Base-by-base conservation (phyloP, 2,797 vertebrate species). In the Clarias fuscus region DNA sequence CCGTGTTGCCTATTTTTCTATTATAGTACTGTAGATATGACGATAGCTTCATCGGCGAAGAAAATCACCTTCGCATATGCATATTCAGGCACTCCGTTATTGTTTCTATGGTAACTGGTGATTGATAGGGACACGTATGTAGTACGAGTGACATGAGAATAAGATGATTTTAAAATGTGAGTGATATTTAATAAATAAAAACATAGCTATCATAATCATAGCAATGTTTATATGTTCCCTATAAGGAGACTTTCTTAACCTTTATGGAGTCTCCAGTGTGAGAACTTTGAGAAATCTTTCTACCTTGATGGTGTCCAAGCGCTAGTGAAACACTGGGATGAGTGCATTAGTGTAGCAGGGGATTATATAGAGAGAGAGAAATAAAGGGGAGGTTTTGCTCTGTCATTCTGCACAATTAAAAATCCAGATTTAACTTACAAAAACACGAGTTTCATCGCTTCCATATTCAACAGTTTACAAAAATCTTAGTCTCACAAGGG, bases 401-500 rank as follows among this genome's bases (percentile, higher is more conserved):
- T n/a, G n/a, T n/a, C n/a, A 40, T 40, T 40, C 37, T 40, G 37
- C 37, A 40, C 3, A 40, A 40, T 40, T 5, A 40, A 40, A 40
- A 33, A 5, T 40, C 37, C 37, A 2, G 37, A 5, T 40, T 40
- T 40, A 40, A 40, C 37, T 40, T 40, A 5, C 37, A 3, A 40
- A 40, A 1, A n/a, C n/a, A n/a, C n/a, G n/a, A n/a, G n/a, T n/a
- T n/a, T n/a, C n/a, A n/a, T n/a, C n/a, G n/a, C 13, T 18, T 18
- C n/a, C 22, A n/a, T 48, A 24, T n/a, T n/a, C 11, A 58, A 18
- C n/a, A 43, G 48, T 61, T 4, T n/a, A 48, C 48, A 64, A 22
- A 53, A 8, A 7, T 3, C 8, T 1, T 73, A 43, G 79, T 62
- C 93, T 94, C 90, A 97, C 95, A 83, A 92, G 89, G 75, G 94